Evolutionary conservation across 2,113 vertebrate species (phyloP).

Genomic region (Chrysemys picta): DNA sequence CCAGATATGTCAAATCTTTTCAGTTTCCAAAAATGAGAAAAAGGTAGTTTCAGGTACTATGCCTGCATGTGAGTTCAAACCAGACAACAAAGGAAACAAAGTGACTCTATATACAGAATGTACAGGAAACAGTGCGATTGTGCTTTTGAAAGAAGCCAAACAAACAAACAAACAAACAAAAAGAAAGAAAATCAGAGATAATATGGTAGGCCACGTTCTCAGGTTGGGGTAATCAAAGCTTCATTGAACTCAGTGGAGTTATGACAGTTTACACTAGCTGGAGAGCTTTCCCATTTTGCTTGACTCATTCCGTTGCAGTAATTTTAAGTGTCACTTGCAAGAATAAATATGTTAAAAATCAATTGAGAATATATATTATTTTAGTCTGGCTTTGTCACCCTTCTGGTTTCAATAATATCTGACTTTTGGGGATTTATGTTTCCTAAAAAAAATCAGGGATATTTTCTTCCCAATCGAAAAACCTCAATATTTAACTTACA

Average conservation of each 20-base stretch:
- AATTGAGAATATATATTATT: background rate
- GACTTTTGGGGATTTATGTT: background rate
- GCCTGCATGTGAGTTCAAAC: rapidly evolving
- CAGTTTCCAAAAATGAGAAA: background rate
- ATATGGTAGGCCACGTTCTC: background rate
- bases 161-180: rapidly evolving
- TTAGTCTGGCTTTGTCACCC: background rate
- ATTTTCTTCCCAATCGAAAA: constrained; percentile 8
- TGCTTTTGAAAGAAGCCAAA: background rate
- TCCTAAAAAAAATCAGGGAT: background rate
- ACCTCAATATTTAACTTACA: background rate
- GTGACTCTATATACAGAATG: rapidly evolving
- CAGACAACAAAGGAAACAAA: background rate
- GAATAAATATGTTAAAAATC: background rate
- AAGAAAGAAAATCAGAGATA: background rate
- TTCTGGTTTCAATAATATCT: constrained; percentile 9
- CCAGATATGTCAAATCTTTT: background rate
- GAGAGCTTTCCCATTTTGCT: background rate
- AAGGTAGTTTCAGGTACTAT: background rate
- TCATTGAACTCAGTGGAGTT: background rate
- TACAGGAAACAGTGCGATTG: background rate
- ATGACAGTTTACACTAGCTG: background rate
- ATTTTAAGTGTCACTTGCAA: background rate
- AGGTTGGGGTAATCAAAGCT: background rate
- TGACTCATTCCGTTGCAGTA: background rate